A percentile compares a stretch with the other conserved stretches of the same genome.
Evolutionary conservation across 2,797 vertebrate species (phyloP).

Genomic region (Rhynchonycteris naso): DNA sequence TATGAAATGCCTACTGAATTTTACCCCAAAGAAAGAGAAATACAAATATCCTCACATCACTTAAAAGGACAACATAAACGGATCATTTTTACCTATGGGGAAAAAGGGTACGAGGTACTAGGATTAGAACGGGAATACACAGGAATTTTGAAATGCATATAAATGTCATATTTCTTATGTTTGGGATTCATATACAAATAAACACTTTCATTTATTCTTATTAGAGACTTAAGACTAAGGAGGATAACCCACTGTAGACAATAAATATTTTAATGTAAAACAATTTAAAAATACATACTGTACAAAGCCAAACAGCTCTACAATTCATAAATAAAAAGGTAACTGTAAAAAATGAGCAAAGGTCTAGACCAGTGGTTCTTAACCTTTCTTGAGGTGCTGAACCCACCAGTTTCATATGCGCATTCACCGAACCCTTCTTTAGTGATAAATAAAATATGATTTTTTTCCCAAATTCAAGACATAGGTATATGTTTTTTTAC

Average conservation of each 20-base stretch:
- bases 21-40: neutral
- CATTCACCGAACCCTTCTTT: no score
- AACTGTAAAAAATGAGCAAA: neutral
- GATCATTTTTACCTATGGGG: neutral
- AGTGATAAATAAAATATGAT: no score
- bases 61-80: neutral
- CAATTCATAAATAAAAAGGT: neutral
- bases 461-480: no score
- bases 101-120: neutral
- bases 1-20: neutral
- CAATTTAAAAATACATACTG: neutral
- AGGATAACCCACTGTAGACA: neutral
- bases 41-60: neutral
- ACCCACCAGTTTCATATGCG: no score
- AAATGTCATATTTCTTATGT: neutral
- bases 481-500: no score
- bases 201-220: neutral
- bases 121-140: neutral
- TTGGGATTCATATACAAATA: neutral
- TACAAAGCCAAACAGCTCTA: slow-evolving; percentile 8
- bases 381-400: no score
- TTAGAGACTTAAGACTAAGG: neutral
- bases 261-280: neutral
- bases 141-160: neutral
- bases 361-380: no score